phyloP scores from a whole-genome alignment of 2,113 vertebrate genomes.

The Ursus arctos region DNA sequence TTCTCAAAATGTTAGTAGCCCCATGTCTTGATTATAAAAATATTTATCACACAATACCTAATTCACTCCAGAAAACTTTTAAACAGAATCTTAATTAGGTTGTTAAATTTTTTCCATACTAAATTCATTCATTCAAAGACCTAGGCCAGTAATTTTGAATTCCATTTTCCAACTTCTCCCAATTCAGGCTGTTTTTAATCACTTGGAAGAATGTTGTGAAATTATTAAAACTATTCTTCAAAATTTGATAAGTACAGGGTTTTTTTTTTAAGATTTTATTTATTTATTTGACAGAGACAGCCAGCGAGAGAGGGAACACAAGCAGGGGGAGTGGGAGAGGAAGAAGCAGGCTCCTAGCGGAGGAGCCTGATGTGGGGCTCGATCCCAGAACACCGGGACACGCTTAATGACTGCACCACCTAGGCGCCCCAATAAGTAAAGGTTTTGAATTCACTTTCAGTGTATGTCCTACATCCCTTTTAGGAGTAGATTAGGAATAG shows the following conservation, averaged over 20 bases:
- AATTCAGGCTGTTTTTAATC: constrained; percentile 12
- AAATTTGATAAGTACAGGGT: background rate
- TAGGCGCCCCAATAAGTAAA: background rate
- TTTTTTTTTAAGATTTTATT: background rate
- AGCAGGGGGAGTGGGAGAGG: no score
- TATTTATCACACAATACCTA: background rate
- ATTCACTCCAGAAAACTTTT: background rate
- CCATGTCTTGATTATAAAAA: constrained; percentile 18
- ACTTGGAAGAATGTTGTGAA: background rate
- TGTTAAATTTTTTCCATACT: background rate
- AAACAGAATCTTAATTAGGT: background rate
- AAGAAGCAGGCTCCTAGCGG: no score
- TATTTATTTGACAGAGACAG: no score
- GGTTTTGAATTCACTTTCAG: background rate
- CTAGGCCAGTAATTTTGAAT: constrained; percentile 40
- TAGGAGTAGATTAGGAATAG: background rate
- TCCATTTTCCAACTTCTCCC: background rate
- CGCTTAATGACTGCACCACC: no score
- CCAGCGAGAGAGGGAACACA: no score
- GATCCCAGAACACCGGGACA: no score
- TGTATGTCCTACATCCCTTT: background rate
- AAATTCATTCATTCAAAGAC: constrained; percentile 15
- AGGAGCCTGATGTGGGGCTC: no score
- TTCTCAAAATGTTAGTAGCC: background rate
- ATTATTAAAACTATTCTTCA: background rate